These are phyloP conservation scores for Vandiemenella viatica DNA, from an alignment of 2,888 invertebrate species.

Conservation along the genomic window DNA sequence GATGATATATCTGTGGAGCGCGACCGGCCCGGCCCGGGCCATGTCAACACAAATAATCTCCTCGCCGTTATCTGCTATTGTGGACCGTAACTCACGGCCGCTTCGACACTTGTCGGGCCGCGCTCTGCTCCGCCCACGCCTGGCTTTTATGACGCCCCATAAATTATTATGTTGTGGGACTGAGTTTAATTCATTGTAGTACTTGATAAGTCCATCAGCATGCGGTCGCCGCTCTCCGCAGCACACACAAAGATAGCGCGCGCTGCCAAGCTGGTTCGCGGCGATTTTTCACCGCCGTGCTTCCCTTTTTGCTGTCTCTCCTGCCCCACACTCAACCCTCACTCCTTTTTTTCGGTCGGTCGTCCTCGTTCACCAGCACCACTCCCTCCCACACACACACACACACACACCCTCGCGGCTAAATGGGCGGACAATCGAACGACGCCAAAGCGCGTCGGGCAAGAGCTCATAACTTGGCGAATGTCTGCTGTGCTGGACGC, in stretches of 20 bases:
- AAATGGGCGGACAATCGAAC: background rate
- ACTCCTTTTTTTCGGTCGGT: too few relatives aligned
- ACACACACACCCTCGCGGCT: too few relatives aligned
- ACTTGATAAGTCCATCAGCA: background rate
- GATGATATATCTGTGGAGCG: too few relatives aligned
- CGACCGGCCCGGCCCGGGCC: too few relatives aligned
- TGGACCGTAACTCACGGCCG: background rate
- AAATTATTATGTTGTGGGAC: background rate
- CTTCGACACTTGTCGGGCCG: background rate
- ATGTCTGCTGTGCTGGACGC: background rate
- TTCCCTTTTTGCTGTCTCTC: background rate
- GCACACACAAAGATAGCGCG: background rate
- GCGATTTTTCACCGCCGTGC: background rate
- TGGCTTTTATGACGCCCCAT: background rate
- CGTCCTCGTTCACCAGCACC: too few relatives aligned
- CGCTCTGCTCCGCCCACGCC: too few relatives aligned
- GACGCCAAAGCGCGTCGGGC: background rate
- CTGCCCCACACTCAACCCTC: too few relatives aligned
- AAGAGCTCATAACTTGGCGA: background rate
- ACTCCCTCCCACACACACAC: too few relatives aligned
- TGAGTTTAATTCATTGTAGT: background rate
- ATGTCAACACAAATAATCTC: background rate
- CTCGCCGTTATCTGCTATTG: background rate
- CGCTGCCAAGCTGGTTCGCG: background rate
- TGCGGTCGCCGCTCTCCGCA: background rate